Evolutionary conservation across 2,888 invertebrate species (phyloP).

Genomic region (Craniophora ligustri): DNA sequence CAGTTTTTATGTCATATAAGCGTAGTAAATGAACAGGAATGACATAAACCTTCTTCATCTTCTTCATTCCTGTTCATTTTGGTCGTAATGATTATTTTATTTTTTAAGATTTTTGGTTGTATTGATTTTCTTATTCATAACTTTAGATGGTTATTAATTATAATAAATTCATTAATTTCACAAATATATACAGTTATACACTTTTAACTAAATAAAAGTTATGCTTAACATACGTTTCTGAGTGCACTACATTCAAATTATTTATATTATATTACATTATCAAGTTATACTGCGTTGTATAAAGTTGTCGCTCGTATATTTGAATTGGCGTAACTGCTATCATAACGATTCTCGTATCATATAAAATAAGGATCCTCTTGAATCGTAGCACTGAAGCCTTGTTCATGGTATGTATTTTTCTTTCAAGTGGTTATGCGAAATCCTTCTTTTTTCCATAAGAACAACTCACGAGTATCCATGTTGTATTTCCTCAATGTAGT

Average conservation of each 20-base stretch:
- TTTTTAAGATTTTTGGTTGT: too few species aligned
- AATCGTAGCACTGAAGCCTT: conserved; percentile 18
- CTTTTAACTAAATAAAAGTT: too few species aligned
- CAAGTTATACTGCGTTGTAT: conserved; percentile 7
- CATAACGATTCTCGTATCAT: conserved; percentile 24
- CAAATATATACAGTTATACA: too few species aligned
- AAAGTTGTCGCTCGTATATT: conserved; percentile 8
- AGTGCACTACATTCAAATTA: background rate
- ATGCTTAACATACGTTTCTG: background rate
- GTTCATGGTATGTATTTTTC: conserved; percentile 27
- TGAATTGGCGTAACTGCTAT: conserved; percentile 19
- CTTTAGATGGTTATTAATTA: background rate
- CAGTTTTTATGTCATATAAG: too few species aligned
- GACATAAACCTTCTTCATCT: too few species aligned
- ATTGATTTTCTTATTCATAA: background rate
- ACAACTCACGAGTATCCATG: conserved; percentile 60
- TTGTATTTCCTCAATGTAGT: conserved; percentile 74
- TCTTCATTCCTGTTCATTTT: too few species aligned
- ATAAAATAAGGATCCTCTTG: conserved; percentile 30
- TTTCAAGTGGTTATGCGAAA: conserved; percentile 50
- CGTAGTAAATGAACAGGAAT: too few species aligned
- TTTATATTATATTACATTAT: conserved; percentile 6
- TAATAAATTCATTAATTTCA: too few species aligned
- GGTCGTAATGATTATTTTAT: too few species aligned
- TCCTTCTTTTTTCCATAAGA: conserved; percentile 58